These are phyloP conservation scores for Platanista minor DNA, from an alignment of 2,113 vertebrate species.

Conservation along the genomic window DNA sequence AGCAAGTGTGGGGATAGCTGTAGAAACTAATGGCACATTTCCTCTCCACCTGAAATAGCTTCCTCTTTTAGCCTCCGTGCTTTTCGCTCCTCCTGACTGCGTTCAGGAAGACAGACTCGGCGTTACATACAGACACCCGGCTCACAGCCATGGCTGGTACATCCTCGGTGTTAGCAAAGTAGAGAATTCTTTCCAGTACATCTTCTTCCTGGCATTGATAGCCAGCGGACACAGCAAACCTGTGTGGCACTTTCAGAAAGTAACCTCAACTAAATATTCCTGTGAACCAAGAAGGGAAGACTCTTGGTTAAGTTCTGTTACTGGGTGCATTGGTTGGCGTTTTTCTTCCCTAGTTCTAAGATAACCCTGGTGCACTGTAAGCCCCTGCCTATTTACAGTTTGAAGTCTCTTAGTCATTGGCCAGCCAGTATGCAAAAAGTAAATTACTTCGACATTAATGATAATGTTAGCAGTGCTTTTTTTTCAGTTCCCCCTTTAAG, in stretches of 20 bases:
- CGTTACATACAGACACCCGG: accelerated
- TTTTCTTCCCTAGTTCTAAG: conserved; percentile 43
- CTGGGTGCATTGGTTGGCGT: neutral
- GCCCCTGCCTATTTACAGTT: neutral
- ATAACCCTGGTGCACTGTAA: neutral
- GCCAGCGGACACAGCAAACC: neutral
- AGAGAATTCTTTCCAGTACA: neutral
- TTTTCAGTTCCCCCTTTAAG: neutral
- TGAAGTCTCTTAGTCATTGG: conserved; percentile 56
- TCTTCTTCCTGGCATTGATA: too few species aligned
- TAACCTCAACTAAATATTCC: neutral
- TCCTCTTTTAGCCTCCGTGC: accelerated
- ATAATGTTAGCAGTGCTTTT: conserved; percentile 38
- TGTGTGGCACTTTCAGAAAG: neutral
- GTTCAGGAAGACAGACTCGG: neutral
- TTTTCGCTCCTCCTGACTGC: neutral
- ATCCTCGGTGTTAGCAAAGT: neutral
- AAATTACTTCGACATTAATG: conserved; percentile 66
- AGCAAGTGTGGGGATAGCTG: neutral
- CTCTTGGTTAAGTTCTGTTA: neutral
- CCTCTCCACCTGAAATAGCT: neutral
- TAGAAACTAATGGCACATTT: accelerated
- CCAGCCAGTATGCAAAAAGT: conserved; percentile 65
- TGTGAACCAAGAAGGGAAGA: neutral
- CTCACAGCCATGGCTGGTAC: accelerated